A percentile compares a stretch with the other conserved stretches of the same genome.
These are phyloP conservation scores for Actenoides hombroni DNA, from an alignment of 2,113 vertebrate genomes.

Conservation along the genomic window DNA sequence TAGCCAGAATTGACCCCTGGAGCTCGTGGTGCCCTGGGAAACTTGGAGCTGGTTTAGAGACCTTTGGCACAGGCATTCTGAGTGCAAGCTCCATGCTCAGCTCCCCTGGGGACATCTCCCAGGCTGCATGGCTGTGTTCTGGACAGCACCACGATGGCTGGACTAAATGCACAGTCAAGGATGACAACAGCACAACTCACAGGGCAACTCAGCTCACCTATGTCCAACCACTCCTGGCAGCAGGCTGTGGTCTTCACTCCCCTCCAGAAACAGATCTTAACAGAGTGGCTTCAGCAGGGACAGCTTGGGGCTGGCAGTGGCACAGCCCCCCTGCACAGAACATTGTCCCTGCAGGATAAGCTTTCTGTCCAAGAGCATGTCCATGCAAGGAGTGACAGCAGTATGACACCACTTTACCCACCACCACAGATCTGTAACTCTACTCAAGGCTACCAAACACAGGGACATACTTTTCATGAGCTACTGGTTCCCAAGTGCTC, in stretches of 20 bases:
- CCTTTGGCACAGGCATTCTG: background rate
- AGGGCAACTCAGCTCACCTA: background rate
- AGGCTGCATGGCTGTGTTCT: fast-evolving
- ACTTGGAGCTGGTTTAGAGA: background rate
- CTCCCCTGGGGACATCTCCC: background rate
- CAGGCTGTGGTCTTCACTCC: fast-evolving
- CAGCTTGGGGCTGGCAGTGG: fast-evolving
- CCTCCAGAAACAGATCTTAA: fast-evolving
- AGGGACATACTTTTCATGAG: background rate
- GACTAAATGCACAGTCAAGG: background rate
- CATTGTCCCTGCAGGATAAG: background rate
- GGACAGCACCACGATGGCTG: background rate
- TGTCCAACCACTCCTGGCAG: background rate
- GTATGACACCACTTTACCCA: background rate
- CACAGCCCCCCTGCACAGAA: background rate
- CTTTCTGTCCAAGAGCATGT: background rate
- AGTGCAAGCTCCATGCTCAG: fast-evolving
- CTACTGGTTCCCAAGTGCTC: background rate
- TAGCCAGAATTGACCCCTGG: background rate
- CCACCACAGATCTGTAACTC: background rate
- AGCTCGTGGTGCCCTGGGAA: background rate
- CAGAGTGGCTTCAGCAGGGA: background rate
- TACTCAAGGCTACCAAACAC: background rate
- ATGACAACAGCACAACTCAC: background rate
- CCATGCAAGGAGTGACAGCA: background rate